phyloP scores from a whole-genome alignment of 2,888 invertebrate species.

The Tipula vernalis region DNA sequence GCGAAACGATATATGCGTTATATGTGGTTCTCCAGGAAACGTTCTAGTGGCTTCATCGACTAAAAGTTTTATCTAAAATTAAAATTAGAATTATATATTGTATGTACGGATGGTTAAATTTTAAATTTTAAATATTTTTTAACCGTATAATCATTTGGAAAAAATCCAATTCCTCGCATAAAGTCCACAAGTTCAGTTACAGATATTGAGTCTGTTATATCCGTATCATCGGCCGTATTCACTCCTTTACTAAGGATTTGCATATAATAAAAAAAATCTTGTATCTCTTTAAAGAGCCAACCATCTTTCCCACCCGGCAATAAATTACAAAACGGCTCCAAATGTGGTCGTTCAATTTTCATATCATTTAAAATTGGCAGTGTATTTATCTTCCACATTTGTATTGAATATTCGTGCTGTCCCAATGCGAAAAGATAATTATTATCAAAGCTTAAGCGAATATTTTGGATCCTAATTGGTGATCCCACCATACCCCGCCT shows the following conservation, averaged over 20 bases:
- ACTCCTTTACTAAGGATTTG: conserved; percentile 62
- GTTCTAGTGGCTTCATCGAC: conserved; percentile 40
- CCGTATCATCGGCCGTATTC: conserved; percentile 46
- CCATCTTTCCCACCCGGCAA: conserved; percentile 58
- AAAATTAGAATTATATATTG: neutral
- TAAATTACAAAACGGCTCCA: conserved; percentile 57
- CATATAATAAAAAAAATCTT: conserved; percentile 64
- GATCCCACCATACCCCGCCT: conserved; percentile 50
- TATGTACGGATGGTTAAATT: neutral
- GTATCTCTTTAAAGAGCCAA: conserved; percentile 56
- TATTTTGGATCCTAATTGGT: conserved; percentile 29
- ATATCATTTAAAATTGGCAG: conserved; percentile 26
- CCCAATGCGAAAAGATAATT: conserved; percentile 5
- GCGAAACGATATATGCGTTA: conserved; percentile 42
- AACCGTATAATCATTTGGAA: conserved; percentile 62
- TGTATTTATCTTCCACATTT: conserved; percentile 45
- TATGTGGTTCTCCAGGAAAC: neutral
- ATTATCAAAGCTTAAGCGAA: neutral
- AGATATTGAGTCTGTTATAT: conserved; percentile 46
- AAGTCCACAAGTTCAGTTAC: conserved; percentile 57
- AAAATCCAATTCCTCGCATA: conserved; percentile 62
- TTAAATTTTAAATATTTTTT: neutral
- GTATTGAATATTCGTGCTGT: neutral
- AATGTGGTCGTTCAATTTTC: conserved; percentile 12
- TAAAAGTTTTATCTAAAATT: conserved; percentile 44